Percentiles rank a stretch among this genome's conserved stretches.
Evolutionary conservation across 2,113 vertebrate species (phyloP).

Genomic region (Craseonycteris thonglongyai): DNA sequence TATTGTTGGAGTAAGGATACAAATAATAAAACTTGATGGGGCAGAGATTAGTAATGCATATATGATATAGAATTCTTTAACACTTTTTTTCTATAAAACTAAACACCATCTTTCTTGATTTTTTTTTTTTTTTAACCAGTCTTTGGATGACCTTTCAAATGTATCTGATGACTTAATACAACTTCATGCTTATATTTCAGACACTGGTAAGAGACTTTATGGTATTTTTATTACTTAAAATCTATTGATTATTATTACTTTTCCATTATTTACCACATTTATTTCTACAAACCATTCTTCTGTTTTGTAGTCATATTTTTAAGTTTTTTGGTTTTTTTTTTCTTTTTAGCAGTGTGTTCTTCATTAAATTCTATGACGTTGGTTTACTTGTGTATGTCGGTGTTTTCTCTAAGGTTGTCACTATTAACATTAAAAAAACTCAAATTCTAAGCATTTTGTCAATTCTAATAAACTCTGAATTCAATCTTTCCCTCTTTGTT

Average conservation of each 20-base stretch:
- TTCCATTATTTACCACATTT: neutral
- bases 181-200: conserved; percentile 96
- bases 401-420: conserved; percentile 1
- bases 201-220: conserved; percentile 88
- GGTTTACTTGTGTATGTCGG: neutral
- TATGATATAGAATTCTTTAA: neutral
- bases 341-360: neutral
- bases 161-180: conserved; percentile 90
- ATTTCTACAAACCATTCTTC: conserved; percentile 11
- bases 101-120: neutral
- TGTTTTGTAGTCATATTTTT: neutral
- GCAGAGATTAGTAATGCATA: neutral
- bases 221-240: neutral
- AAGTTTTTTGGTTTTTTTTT: neutral
- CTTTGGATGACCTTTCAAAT: conserved; percentile 94
- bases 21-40: neutral
- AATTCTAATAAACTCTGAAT: conserved; percentile 13
- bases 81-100: neutral
- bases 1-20: neutral
- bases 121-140: conserved; percentile 78
- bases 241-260: neutral
- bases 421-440: conserved; percentile 17
- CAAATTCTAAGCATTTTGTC: neutral
- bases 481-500: neutral
- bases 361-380: conserved; percentile 2